phyloP scores from a whole-genome alignment of 2,797 vertebrate species.

The Lagorchestes hirsutus region DNA sequence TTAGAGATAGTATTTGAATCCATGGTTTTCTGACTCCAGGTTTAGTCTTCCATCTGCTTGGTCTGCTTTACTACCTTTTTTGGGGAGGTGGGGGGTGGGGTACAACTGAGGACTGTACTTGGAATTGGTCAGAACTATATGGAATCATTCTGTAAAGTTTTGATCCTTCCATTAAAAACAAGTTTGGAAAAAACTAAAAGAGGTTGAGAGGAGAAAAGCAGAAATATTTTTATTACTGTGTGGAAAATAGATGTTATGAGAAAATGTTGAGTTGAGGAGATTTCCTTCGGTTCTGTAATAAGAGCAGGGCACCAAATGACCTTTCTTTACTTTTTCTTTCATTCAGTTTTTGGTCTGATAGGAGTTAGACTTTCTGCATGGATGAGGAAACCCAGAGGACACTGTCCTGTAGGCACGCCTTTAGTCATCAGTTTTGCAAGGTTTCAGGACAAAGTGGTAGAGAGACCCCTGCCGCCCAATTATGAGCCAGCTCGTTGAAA shows the following conservation, averaged over 20 bases:
- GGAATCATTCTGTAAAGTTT: conserved; percentile 17
- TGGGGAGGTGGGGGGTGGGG: too few species aligned
- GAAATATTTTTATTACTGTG: conserved; percentile 1
- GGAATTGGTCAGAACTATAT: background rate
- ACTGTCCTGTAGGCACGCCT: background rate
- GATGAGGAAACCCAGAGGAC: background rate
- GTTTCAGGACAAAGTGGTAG: background rate
- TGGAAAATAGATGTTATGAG: conserved; percentile 5
- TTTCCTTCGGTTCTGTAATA: background rate
- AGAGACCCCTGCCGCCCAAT: background rate
- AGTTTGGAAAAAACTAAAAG: conserved; percentile 34
- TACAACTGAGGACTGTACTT: background rate
- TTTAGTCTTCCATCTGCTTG: background rate
- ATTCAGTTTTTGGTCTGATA: background rate
- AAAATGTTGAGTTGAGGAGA: background rate
- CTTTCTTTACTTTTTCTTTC: background rate
- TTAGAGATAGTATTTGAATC: background rate
- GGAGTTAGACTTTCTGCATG: background rate
- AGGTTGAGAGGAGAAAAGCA: background rate
- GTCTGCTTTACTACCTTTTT: background rate
- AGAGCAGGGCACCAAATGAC: background rate
- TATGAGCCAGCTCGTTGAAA: background rate
- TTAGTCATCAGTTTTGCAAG: background rate
- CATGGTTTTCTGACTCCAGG: background rate
- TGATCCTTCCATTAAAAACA: background rate